These are phyloP conservation scores for Andrena minutula DNA, from an alignment of 2,888 invertebrate species.

Conservation along the genomic window DNA sequence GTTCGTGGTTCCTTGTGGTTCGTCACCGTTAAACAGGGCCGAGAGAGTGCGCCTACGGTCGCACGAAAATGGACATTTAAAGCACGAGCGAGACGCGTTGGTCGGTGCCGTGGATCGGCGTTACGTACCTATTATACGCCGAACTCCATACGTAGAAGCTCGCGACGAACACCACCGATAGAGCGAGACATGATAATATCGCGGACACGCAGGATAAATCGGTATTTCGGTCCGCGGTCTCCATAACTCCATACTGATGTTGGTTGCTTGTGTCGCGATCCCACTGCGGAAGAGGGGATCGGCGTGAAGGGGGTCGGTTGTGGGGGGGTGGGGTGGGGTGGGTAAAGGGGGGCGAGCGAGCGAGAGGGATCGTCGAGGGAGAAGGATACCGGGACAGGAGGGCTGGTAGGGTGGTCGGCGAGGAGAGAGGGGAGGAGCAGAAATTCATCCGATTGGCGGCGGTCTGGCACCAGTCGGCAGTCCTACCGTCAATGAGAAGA, in stretches of 20 bases:
- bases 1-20: constrained; percentile 71
- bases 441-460: constrained; percentile 74
- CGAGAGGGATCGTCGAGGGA: constrained; percentile 29
- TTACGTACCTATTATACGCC: constrained; percentile 89
- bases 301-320: constrained; percentile 58
- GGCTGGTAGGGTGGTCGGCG: constrained; percentile 52
- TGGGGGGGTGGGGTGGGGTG: constrained; percentile 43
- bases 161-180: constrained; percentile 93
- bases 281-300: constrained; percentile 70
- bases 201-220: constrained; percentile 87
- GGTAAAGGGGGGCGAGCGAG: constrained; percentile 3
- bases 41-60: constrained; percentile 44
- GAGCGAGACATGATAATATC: constrained; percentile 90
- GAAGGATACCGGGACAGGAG: constrained; percentile 30
- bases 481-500: constrained; percentile 89
- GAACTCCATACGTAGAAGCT: constrained; percentile 96
- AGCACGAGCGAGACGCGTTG: constrained; percentile 52
- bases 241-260: constrained; percentile 83
- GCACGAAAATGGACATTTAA: constrained; percentile 46
- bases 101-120: constrained; percentile 40
- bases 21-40: constrained; percentile 56
- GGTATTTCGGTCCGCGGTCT: constrained; percentile 77
- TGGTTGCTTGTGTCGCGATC: constrained; percentile 74
- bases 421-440: constrained; percentile 60
- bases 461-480: constrained; percentile 79